Conservation (phyloP, 2,797 vertebrate genomes). For the Acanthis flammea region DNA sequence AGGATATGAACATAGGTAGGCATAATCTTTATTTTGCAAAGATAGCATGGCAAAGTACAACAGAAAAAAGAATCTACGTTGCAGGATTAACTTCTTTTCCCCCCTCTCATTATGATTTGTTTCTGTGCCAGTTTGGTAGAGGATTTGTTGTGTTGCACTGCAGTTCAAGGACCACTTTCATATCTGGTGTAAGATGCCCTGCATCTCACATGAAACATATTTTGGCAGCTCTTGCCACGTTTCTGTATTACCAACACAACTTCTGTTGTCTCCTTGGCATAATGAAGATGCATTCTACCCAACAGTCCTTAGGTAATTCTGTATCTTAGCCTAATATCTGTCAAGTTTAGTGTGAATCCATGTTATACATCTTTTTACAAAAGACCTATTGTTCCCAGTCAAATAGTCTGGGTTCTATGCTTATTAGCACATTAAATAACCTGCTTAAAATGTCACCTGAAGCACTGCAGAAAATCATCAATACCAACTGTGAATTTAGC, state of each 20-base stretch:
- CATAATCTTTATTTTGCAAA: neutral
- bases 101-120: neutral
- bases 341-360: neutral
- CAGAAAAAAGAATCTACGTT: neutral
- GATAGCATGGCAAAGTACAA: neutral
- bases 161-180: neutral
- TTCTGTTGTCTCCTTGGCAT: neutral
- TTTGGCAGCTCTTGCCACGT: neutral
- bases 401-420: neutral
- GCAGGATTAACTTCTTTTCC: neutral
- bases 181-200: neutral
- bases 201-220: neutral
- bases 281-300: neutral
- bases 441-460: constrained; percentile 10
- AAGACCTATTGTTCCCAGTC: neutral
- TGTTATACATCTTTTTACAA: neutral
- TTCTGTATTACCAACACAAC: neutral
- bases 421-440: constrained; percentile 40
- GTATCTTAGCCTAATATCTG: neutral
- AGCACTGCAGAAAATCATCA: constrained; percentile 15
- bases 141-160: neutral
- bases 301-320: neutral
- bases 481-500: neutral
- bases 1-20: neutral
- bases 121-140: neutral